Base-by-base conservation (phyloP, 2,797 vertebrate genomes). In the Sebastes minor region DNA sequence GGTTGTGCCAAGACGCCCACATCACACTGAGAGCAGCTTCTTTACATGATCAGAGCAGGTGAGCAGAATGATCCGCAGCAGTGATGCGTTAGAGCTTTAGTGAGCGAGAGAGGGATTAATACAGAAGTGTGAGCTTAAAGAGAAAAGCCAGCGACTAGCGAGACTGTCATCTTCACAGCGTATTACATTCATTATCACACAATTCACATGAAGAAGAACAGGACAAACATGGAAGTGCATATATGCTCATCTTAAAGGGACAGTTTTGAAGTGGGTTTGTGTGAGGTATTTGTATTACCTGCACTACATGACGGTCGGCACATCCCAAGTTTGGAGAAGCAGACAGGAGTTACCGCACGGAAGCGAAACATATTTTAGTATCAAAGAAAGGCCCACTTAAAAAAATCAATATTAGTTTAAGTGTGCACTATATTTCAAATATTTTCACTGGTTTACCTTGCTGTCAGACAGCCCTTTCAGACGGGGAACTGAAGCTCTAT, bases 61-160 rank as follows among this genome's bases (percentile, higher is more conserved):
- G 60, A 81, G 75, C 66, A 83, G 72, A 61, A 35, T 5, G 25
- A 71, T 25, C 28, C 52, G 49, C 9, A 57, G 78, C 28, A 53
- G 69, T 18, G 28, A 56, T 7, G 68, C 82, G 80, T 77, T 60
- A 82, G 65, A 75, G 68, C 49, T 71, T 87, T n/a, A 83, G 78
- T 68, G 59, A 80, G 65, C 27, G 20, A 60, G 42, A 79, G 22
- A 79, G 22, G 79, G 76, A 77, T 81, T 76, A 90, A 84, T 55
- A 62, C 57, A 77, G 55, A 72, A 13, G 30, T 32, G 72, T 27
- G 28, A 62, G 75, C 35, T 33, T 16, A 71, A 20, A 74, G 22
- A 83, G 30, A 25, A 25, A 55, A 68, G 72, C 46, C 71, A 71
- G 71, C 22, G 59, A 20, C 14, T 0, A 46, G 20, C 4, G 10